Evolutionary conservation across 2,888 invertebrate genomes (phyloP).

Genomic region (Zele albiditarsus): DNA sequence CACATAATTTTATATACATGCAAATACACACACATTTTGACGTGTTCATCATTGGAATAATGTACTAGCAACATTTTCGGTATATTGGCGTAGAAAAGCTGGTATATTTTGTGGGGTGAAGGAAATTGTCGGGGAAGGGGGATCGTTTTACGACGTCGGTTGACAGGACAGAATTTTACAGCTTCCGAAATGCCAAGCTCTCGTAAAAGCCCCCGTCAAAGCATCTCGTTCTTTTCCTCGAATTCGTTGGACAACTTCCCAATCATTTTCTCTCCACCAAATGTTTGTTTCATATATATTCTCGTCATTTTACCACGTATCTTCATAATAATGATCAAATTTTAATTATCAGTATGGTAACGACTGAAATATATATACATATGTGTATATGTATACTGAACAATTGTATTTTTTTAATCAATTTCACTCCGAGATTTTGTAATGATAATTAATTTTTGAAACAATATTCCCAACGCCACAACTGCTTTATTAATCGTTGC

Average conservation of each 20-base stretch:
- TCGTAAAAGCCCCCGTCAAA: slow-evolving; percentile 65
- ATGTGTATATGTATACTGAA: too few relatives aligned
- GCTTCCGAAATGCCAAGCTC: slow-evolving; percentile 61
- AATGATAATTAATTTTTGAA: too few relatives aligned
- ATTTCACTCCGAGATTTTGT: too few relatives aligned
- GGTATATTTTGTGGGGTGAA: background rate
- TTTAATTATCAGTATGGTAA: background rate
- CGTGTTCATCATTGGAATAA: background rate
- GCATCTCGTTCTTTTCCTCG: slow-evolving; percentile 30
- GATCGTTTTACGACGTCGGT: slow-evolving; percentile 49
- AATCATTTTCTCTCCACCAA: background rate
- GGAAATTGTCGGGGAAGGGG: slow-evolving; percentile 44
- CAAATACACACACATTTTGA: too few relatives aligned
- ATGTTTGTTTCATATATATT: background rate
- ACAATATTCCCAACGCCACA: too few relatives aligned
- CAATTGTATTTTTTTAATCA: too few relatives aligned
- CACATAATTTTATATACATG: too few relatives aligned
- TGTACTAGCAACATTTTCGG: background rate
- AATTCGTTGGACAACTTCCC: slow-evolving; percentile 34
- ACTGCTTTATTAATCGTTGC: too few relatives aligned
- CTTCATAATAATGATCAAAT: background rate
- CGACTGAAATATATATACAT: too few relatives aligned
- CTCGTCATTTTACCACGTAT: background rate
- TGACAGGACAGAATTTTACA: slow-evolving; percentile 63
- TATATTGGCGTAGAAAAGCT: background rate